These are phyloP conservation scores for Nematopogon swammerdamellus DNA, from an alignment of 2,888 invertebrate species.

Conservation along the genomic window DNA sequence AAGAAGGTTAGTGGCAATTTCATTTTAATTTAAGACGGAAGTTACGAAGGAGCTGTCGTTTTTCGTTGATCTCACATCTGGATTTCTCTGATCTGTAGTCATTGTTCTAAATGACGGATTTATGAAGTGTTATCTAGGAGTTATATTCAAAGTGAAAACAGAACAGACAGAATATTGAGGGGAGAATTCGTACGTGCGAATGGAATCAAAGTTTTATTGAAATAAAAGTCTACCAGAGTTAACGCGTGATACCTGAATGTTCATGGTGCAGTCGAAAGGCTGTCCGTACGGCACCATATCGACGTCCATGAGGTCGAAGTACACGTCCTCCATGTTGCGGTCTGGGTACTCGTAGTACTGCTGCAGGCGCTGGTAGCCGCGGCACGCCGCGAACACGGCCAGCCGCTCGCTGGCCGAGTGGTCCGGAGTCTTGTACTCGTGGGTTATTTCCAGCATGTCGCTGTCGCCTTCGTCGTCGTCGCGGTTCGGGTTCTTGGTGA, in stretches of 20 bases:
- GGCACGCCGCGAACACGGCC: constrained; percentile 64
- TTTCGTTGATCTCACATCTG: too few relatives aligned
- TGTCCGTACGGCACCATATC: constrained; percentile 64
- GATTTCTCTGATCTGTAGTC: too few relatives aligned
- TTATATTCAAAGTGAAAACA: too few relatives aligned
- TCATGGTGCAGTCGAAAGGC: constrained; percentile 63
- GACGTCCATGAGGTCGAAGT: constrained; percentile 64
- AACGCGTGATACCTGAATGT: constrained; percentile 48
- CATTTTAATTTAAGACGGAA: too few relatives aligned
- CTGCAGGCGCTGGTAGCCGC: constrained; percentile 59
- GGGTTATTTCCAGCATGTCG: constrained; percentile 64
- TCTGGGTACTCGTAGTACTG: constrained; percentile 60
- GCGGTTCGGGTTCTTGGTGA: constrained; percentile 61
- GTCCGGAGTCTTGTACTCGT: constrained; percentile 61
- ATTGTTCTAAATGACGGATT: too few relatives aligned
- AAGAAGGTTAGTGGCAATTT: too few relatives aligned
- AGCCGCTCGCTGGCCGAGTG: constrained; percentile 63
- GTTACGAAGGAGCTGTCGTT: too few relatives aligned
- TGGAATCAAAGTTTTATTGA: too few relatives aligned
- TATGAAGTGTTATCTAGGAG: too few relatives aligned
- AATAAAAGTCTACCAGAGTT: too few relatives aligned
- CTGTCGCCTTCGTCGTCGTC: constrained; percentile 63
- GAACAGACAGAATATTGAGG: too few relatives aligned
- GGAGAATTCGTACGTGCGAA: too few relatives aligned
- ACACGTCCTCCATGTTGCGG: constrained; percentile 59